Evolutionary conservation across 2,888 invertebrate genomes (phyloP), one percentile per base, ranked within the genome.

Genomic region (Melolontha melolontha): DNA sequence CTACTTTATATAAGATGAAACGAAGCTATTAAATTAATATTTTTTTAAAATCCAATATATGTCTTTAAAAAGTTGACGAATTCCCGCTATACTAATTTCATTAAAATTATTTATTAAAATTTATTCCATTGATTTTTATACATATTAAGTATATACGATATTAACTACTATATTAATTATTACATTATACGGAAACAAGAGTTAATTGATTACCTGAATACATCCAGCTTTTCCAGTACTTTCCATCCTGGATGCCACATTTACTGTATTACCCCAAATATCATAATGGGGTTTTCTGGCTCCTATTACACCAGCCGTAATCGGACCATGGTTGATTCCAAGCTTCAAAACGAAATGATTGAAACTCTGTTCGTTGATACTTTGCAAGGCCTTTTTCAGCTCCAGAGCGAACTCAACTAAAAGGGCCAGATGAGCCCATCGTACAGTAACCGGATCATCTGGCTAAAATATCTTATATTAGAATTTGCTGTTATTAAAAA

Each of bases 231-330:
- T 96, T 70, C 98, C 98, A 0, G 97, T 97, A 79, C 96, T 96
- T 82, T 98, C 98, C 98, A 98, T 98, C 68, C 97, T 87, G 0
- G 96, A 96, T 5, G 98, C 97, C 0, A 98, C 97, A 80, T 98
- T 98, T 12, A 97, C 97, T 0, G 97, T 96, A 81, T 97, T 97
- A 1, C 97, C 97, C 96, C 96, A 96, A 76, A 97, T 97, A 81
- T 97, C 97, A 79, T 97, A 97, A 82, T 97, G 97, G 0, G 97
- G 97, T 81, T 97, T 97, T 62, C 95, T 86, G 0, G 96, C 96
- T 11, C 97, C 97, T 75, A 97, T 97, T 5, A 97, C 97, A 0
- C 97, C 97, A 0, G 97, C 97, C 0, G 95, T 96, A 70, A 97
- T 95, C 10, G 97, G 96, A 0, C 97, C 97, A 81, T 97, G 96